phyloP scores from a whole-genome alignment of 35 echinoderm and acorn worm species.

The Lytechinus variegatus region DNA sequence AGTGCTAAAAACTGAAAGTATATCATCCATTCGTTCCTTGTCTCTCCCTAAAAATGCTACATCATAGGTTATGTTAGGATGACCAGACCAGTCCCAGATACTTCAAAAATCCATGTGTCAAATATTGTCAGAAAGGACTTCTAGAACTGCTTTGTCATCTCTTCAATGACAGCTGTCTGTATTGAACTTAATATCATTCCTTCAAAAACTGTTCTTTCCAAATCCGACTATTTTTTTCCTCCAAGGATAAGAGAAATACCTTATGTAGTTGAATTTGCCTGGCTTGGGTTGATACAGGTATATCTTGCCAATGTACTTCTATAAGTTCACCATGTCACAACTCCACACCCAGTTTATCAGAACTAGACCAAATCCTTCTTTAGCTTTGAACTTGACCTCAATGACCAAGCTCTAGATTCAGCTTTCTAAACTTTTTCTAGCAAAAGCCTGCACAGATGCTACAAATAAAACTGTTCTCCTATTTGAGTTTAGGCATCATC shows the following conservation, averaged over 20 bases:
- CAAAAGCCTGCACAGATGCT: not conserved
- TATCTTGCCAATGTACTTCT: not conserved
- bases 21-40: not conserved
- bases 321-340: not conserved
- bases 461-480: not conserved
- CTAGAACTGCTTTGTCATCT: not conserved
- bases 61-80: not conserved
- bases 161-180: not conserved
- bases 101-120: constrained; percentile 9
- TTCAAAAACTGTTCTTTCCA: not conserved
- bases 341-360: not conserved
- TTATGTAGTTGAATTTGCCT: not conserved
- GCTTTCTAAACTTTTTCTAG: not conserved
- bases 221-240: not conserved
- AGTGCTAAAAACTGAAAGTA: not conserved
- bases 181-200: not conserved
- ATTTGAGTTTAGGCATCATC: not conserved
- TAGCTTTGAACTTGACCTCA: not conserved
- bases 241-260: not conserved
- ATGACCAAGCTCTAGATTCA: not conserved
- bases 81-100: not conserved
- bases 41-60: not conserved
- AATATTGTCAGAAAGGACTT: not conserved
- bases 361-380: not conserved
- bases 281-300: not conserved